Conservation (phyloP, 2,797 vertebrate genomes). For the Bradypus variegatus region DNA sequence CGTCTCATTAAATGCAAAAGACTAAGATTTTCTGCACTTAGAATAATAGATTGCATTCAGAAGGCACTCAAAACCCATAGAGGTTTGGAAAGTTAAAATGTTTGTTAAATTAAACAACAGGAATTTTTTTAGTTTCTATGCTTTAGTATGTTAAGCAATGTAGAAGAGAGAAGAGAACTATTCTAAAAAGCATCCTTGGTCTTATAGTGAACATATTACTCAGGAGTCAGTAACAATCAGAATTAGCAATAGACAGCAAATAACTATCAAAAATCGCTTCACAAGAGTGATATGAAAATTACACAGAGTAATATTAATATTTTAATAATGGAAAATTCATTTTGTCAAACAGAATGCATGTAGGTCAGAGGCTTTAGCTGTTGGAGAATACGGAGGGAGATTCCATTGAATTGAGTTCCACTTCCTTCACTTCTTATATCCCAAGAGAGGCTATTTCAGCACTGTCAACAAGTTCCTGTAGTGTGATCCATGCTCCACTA, state of each 20-base stretch:
- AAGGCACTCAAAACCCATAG: neutral
- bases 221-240: neutral
- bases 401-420: neutral
- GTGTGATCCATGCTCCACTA: neutral
- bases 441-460: neutral
- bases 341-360: neutral
- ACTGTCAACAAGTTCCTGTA: neutral
- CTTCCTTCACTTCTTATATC: neutral
- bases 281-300: neutral
- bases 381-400: neutral
- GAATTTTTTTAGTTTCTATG: neutral
- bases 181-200: neutral
- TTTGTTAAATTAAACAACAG: constrained; percentile 8
- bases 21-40: neutral
- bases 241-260: neutral
- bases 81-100: constrained; percentile 39
- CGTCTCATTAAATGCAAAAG: neutral
- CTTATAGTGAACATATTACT: neutral
- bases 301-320: neutral
- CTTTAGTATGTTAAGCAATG: neutral
- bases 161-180: neutral
- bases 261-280: neutral
- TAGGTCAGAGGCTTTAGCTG: neutral
- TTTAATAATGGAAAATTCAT: constrained; percentile 13
- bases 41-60: neutral